These are phyloP conservation scores for Taenaris catops DNA, from an alignment of 2,888 invertebrate species.

Conservation along the genomic window DNA sequence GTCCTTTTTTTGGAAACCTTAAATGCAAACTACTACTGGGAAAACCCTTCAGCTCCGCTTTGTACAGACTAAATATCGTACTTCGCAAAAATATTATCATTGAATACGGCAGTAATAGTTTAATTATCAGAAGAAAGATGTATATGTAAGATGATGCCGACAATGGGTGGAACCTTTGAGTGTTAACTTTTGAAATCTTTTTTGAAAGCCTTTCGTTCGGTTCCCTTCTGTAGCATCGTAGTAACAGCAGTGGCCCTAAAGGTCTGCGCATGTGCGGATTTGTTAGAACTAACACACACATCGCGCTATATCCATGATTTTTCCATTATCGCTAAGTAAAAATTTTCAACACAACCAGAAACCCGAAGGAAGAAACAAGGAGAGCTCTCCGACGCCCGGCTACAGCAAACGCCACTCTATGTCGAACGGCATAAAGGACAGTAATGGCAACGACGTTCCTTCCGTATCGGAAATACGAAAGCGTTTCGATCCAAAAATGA, in stretches of 20 bases:
- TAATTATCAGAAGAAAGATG: no score
- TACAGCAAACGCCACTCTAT: slow-evolving; percentile 60
- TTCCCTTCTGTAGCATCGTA: slow-evolving; percentile 29
- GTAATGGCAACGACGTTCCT: slow-evolving; percentile 79
- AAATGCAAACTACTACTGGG: no score
- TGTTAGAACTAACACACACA: slow-evolving; percentile 73
- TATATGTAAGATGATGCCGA: no score
- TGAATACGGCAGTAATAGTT: no score
- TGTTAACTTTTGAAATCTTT: slow-evolving; percentile 2
- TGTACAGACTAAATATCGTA: no score
- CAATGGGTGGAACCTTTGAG: no score
- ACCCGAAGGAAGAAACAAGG: slow-evolving; percentile 69
- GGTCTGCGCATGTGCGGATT: slow-evolving; percentile 42
- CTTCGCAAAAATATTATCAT: no score
- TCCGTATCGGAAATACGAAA: slow-evolving; percentile 81
- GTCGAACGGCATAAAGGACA: slow-evolving; percentile 72
- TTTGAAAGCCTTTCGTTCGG: slow-evolving; percentile 23
- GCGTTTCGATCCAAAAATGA: slow-evolving; percentile 76
- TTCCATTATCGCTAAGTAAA: slow-evolving; percentile 41
- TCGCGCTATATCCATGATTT: slow-evolving; percentile 36
- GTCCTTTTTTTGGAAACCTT: no score
- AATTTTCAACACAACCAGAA: slow-evolving; percentile 57
- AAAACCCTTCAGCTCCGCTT: no score
- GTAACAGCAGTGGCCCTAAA: slow-evolving; percentile 27
- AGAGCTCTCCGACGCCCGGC: slow-evolving; percentile 50